phyloP scores from a whole-genome alignment of 1,140 invertebrate species.

The Saccostrea glomerata region DNA sequence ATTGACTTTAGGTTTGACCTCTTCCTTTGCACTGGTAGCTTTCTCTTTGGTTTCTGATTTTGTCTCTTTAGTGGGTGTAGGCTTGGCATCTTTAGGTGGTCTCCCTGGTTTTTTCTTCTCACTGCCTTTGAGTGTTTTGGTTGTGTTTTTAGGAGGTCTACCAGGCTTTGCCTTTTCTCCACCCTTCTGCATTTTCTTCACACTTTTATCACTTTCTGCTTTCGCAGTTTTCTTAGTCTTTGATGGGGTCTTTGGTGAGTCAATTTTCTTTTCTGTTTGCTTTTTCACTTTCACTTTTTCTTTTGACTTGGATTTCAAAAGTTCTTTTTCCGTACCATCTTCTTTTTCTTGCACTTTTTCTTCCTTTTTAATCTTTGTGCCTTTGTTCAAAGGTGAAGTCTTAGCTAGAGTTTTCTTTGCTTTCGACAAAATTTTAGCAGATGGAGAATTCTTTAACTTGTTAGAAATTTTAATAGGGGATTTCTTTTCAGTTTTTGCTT shows the following conservation, averaged over 20 bases:
- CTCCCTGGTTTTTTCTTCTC: conserved; percentile 25
- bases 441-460: conserved; percentile 17
- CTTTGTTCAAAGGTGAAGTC: conserved; percentile 31
- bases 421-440: conserved; percentile 16
- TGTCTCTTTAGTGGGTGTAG: not conserved
- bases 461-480: not conserved
- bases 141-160: not conserved
- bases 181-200: conserved; percentile 18
- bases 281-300: conserved; percentile 40
- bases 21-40: not conserved
- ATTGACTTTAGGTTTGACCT: not conserved
- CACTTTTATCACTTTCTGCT: conserved; percentile 30
- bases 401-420: conserved; percentile 15
- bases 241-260: not conserved
- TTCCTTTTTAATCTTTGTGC: not conserved
- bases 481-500: conserved; percentile 3
- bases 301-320: not conserved
- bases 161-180: conserved; percentile 26
- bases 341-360: not conserved
- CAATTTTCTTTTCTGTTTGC: not conserved
- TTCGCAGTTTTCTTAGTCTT: conserved; percentile 38
- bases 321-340: not conserved
- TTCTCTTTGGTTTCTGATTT: not conserved
- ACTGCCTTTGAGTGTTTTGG: conserved; percentile 16
- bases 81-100: not conserved